Conservation (phyloP, 2,113 vertebrate genomes). For the Gobius niger region DNA sequence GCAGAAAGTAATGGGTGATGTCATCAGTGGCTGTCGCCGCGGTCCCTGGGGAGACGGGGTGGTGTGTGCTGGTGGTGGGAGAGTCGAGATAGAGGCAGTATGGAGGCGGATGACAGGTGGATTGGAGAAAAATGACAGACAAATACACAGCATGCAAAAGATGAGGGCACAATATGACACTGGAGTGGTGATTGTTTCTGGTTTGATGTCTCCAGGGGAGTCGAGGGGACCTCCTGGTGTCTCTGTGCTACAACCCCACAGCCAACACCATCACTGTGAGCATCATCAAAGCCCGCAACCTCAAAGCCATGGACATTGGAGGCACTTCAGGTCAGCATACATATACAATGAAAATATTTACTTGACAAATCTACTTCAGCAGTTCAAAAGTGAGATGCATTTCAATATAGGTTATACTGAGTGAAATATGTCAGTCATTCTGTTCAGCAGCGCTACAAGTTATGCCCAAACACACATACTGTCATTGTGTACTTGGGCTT, state of each 20-base stretch:
- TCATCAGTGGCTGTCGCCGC: slow-evolving; percentile 66
- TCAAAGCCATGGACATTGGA: slow-evolving; percentile 99
- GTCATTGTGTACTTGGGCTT: no score
- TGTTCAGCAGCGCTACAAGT: no score
- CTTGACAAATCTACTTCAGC: no score
- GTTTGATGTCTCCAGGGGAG: slow-evolving; percentile 83
- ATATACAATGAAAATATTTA: not conserved
- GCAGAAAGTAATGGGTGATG: slow-evolving; percentile 63
- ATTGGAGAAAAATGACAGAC: slow-evolving; percentile 33
- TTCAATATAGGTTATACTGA: no score
- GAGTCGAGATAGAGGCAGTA: slow-evolving; percentile 48
- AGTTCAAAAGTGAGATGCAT: no score
- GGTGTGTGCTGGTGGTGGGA: slow-evolving; percentile 42
- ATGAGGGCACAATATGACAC: slow-evolving; percentile 9
- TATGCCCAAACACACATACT: no score
- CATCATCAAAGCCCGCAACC: slow-evolving; percentile 98
- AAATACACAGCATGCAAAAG: slow-evolving; percentile 17
- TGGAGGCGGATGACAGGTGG: slow-evolving; percentile 59
- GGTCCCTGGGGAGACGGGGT: slow-evolving; percentile 55
- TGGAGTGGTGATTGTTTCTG: slow-evolving; percentile 10
- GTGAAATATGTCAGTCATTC: no score
- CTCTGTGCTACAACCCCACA: slow-evolving; percentile 97
- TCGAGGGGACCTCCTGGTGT: slow-evolving; percentile 95
- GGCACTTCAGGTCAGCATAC: slow-evolving; percentile 89
- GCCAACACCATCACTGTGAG: slow-evolving; percentile 98